Base-by-base conservation (phyloP, 2,888 invertebrate species). In the Eledone cirrhosa region DNA sequence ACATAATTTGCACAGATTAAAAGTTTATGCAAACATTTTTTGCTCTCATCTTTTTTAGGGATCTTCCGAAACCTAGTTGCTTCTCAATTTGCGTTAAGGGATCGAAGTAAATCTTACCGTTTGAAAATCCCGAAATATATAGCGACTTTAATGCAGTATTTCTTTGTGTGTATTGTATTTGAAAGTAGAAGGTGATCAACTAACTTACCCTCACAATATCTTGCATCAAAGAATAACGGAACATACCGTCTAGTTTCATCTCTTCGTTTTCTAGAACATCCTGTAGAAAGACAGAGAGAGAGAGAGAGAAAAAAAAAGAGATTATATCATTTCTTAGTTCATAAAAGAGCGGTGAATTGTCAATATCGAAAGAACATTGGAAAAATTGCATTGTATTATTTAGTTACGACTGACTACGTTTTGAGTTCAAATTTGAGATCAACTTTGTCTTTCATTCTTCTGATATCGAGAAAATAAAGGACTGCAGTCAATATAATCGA, bases 231-330 rank as follows among this genome's bases (percentile, higher is more conserved):
- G 97, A 97, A 91, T 96, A 94, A 90, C 95, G 94, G 89, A 98
- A 97, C 93, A 97, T 95, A 94, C 95, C 95, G 90, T 98, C 98
- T 83, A 98, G 91, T 86, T 96, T 95, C 79, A 98, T 95, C 84
- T 95, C 94, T 80, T 96, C 96, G 90, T 97, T 96, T 91, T 97
- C 97, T 85, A 98, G 83, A n/a, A 92, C 92, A 84, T 92, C 92
- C 88, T 91, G 84, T 16, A 86, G 85, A 65, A 7, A 86, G 78
- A 67, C 78, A 77, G 19, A 75, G n/a, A 74, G 4, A 16, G 47
- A 48, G 22, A n/a, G 22, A 80, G 13, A 13, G 27, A 88, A 87
- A 72, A 48, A 29, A 22, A 69, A 67, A 13, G 16, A 81, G 27
- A n/a, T 24, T n/a, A 11, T 13, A 14, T 63, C 11, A 11, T 63